phyloP scores from a whole-genome alignment of 2,113 vertebrate species.

The Morone chrysops region DNA sequence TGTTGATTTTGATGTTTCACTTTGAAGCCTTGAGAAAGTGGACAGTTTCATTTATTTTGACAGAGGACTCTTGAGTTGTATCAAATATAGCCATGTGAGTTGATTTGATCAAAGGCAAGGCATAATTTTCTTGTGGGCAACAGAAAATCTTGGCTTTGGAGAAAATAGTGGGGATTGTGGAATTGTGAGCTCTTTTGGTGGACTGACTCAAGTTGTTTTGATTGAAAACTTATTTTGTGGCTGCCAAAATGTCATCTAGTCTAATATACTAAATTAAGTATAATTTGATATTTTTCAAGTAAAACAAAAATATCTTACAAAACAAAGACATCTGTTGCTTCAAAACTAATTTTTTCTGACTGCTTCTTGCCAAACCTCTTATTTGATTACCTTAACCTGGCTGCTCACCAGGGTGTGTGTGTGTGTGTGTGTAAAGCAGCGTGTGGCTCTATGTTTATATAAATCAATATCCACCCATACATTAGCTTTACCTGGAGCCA shows the following conservation, averaged over 20 bases:
- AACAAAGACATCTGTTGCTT: constrained; percentile 39
- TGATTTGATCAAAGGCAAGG: constrained; percentile 31
- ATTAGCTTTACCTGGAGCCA: background rate
- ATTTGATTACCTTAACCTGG: constrained; percentile 41
- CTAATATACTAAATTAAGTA: constrained; percentile 8
- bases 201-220: constrained; percentile 8
- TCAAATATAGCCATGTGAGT: constrained; percentile 18
- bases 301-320: constrained; percentile 15
- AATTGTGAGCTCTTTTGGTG: constrained; percentile 10
- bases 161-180: constrained; percentile 22
- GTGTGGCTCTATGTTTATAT: constrained; percentile 21
- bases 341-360: background rate
- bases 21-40: constrained; percentile 14
- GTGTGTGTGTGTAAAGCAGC: constrained; percentile 23
- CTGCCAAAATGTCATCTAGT: constrained; percentile 34
- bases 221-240: constrained; percentile 4
- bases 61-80: background rate
- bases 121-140: background rate
- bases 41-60: constrained; percentile 20
- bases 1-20: constrained; percentile 18
- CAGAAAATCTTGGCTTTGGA: background rate
- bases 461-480: constrained; percentile 3
- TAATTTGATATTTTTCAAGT: constrained; percentile 30
- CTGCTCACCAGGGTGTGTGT: constrained; percentile 1
- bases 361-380: constrained; percentile 31